Base-by-base conservation (phyloP, 2,113 vertebrate genomes). In the Oreochromis niloticus region DNA sequence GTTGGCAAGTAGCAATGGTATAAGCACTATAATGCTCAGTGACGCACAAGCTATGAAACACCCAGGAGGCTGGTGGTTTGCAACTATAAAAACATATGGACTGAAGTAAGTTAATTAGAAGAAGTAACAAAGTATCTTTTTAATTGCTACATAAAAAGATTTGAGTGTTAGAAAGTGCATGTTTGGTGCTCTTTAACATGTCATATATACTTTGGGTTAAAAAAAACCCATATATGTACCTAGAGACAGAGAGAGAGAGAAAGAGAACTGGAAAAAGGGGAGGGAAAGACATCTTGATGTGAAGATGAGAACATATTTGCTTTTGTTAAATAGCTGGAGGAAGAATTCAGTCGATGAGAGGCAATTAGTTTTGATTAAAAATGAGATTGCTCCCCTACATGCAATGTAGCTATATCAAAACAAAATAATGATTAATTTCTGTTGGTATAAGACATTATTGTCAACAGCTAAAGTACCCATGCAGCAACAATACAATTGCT, bases 321-420 rank as follows among this genome's bases (percentile, higher is more conserved):
- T 95, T 93, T 94, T 92, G 86, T 92, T 87, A 92, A 46, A 93
- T 94, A 88, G 92, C 95, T 93, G 73, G 54, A 92, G 92, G 94
- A 93, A 86, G 85, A 89, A 91, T 93, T 83, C 80, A 81, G 90
- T 88, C 17, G 83, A 90, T 94, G 91, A 94, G 93, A 91, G 83
- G 88, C 93, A 95, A 96, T 96, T 95, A 94, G 91, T 92, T 94
- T 95, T 93, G 89, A 95, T 96, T 92, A 94, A 95, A 95, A 94
- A 92, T 87, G 5, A 88, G 92, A 93, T 94, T 91, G 88, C 89
- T 87, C 91, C 89, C 82, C 75, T 83, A 83, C 86, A 92, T 90
- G 86, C 92, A 61, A 86, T 88, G 88, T 82, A 83, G 90, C 89
- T 73, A 81, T 89, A 85, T 93, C 87, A 92, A 94, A 95, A 94